phyloP scores from a whole-genome alignment of 2,797 vertebrate genomes.

The Cryptoprocta ferox region DNA sequence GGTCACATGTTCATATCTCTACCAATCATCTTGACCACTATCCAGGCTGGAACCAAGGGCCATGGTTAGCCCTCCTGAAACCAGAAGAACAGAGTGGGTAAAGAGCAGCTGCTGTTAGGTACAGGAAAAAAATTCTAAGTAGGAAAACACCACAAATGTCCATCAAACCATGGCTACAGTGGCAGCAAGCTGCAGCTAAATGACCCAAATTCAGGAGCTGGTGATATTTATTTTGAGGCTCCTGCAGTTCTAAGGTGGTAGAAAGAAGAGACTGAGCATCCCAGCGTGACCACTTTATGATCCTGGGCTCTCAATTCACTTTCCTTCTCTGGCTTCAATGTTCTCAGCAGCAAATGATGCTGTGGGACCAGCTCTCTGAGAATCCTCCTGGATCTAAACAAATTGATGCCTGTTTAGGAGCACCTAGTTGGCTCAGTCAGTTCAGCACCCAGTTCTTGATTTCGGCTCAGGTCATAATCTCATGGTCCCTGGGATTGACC shows the following conservation, averaged over 20 bases:
- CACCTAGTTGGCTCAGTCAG: no score
- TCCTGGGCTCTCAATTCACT: background rate
- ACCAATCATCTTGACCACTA: background rate
- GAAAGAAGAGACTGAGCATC: background rate
- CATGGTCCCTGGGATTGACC: no score
- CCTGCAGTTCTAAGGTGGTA: background rate
- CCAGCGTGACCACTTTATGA: background rate
- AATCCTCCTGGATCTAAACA: background rate
- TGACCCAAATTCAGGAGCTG: background rate
- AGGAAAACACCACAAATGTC: background rate
- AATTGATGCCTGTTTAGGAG: no score
- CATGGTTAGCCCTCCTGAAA: background rate
- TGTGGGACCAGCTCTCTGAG: background rate
- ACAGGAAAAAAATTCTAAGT: background rate
- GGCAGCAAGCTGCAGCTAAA: background rate
- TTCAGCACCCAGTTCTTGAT: no score
- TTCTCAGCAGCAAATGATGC: background rate
- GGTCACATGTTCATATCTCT: background rate
- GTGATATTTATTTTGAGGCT: background rate
- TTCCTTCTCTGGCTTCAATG: background rate
- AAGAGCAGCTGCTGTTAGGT: background rate
- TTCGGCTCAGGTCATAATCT: no score
- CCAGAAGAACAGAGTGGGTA: background rate
- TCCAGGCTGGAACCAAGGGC: background rate
- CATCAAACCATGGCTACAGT: background rate